phyloP scores from a whole-genome alignment of 1,140 invertebrate genomes.

The Ylistrum balloti region DNA sequence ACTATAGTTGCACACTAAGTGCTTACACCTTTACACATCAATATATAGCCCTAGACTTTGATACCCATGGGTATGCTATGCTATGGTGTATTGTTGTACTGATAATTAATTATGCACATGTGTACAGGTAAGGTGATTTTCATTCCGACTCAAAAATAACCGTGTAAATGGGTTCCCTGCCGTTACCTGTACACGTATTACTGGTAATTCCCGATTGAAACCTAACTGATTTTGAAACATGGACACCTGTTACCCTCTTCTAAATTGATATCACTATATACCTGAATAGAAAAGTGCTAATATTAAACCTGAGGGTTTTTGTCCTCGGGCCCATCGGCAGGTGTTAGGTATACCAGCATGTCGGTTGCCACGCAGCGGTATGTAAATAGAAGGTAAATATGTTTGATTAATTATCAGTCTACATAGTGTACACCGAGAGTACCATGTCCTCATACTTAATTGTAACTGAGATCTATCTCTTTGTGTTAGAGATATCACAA shows the following conservation, averaged over 20 bases:
- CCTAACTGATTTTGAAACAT: background rate
- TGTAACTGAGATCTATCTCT: background rate
- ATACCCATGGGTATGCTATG: no score
- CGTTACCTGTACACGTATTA: no score
- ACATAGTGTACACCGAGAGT: background rate
- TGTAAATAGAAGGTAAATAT: background rate
- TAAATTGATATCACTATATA: background rate
- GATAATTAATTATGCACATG: no score
- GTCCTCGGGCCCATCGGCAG: background rate
- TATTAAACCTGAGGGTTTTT: background rate
- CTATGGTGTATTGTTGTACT: no score
- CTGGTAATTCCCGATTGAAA: no score
- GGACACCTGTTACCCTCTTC: background rate
- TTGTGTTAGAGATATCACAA: background rate
- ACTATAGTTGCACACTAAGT: no score
- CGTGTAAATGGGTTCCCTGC: no score
- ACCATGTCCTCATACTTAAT: background rate
- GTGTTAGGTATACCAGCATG: background rate
- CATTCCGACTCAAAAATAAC: no score
- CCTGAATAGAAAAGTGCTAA: background rate
- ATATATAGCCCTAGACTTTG: no score
- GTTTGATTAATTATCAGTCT: background rate
- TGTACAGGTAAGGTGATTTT: background rate
- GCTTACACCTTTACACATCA: no score
- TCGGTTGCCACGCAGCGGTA: background rate